These are phyloP conservation scores for Polyommatus icarus DNA, from an alignment of 2,888 invertebrate genomes.

Conservation along the genomic window DNA sequence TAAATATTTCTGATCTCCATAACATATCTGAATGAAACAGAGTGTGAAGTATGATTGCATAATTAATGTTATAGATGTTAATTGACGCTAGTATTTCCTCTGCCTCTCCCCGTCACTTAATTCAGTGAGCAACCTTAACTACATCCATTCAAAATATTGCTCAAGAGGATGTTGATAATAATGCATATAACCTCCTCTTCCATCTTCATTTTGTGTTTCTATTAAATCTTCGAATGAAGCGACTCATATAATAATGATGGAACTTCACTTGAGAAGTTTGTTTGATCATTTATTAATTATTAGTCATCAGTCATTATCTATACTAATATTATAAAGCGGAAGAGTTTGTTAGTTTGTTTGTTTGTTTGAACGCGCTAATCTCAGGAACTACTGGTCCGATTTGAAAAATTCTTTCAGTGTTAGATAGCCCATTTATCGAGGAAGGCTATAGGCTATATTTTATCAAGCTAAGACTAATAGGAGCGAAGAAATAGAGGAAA, in stretches of 20 bases:
- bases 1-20: neutral
- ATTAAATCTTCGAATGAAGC: neutral
- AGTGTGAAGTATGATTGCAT: constrained; percentile 36
- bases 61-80: constrained; percentile 39
- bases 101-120: constrained; percentile 36
- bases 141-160: constrained; percentile 25
- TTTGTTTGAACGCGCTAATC: too few relatives aligned
- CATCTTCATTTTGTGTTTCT: constrained; percentile 5
- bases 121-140: constrained; percentile 25
- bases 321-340: too few relatives aligned
- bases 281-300: neutral
- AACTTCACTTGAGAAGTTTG: too few relatives aligned
- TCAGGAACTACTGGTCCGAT: too few relatives aligned
- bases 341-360: too few relatives aligned
- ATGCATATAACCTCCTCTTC: neutral
- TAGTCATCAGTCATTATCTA: too few relatives aligned
- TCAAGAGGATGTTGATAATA: constrained; percentile 11
- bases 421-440: too few relatives aligned
- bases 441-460: too few relatives aligned
- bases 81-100: constrained; percentile 39
- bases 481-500: too few relatives aligned
- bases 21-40: constrained; percentile 29
- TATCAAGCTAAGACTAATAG: too few relatives aligned
- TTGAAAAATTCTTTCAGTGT: too few relatives aligned
- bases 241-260: too few relatives aligned